Conservation (phyloP, 2,113 vertebrate genomes). For the Pimephales promelas region DNA sequence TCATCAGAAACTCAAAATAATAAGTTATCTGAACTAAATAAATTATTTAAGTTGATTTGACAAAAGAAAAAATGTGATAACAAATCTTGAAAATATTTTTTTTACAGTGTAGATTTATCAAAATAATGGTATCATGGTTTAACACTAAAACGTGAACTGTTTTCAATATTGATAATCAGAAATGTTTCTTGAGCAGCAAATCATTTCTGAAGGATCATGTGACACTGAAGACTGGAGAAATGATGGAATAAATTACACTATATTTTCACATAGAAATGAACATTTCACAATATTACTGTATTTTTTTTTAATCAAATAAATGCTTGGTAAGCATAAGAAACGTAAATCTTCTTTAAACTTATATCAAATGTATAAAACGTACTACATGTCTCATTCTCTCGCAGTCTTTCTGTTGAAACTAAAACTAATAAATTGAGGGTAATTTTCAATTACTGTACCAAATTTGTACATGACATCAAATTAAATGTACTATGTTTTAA, state of each 20-base stretch:
- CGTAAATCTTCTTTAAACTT: not conserved
- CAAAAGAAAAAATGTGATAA: no score
- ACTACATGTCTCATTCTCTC: not conserved
- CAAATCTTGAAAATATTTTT: no score
- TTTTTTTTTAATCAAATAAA: not conserved
- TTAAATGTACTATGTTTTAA: slow-evolving; percentile 78
- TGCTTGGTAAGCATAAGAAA: not conserved
- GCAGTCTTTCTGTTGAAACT: slow-evolving; percentile 55
- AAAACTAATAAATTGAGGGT: slow-evolving; percentile 18
- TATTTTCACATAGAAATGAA: not conserved
- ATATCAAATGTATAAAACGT: slow-evolving; percentile 37
- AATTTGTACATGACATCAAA: slow-evolving; percentile 74
- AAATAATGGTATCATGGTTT: no score
- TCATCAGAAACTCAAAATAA: no score
- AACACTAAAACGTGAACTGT: not conserved
- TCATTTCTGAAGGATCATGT: not conserved
- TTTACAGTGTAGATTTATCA: no score
- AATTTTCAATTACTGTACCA: slow-evolving; percentile 71
- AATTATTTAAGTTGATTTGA: no score
- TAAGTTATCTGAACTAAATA: no score
- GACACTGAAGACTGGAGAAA: not conserved
- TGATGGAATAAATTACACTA: not conserved
- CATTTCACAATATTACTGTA: not conserved
- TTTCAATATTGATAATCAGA: not conserved
- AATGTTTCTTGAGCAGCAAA: not conserved